Conservation (phyloP, 2,797 vertebrate species). For the Micropoecilia bifurca region DNA sequence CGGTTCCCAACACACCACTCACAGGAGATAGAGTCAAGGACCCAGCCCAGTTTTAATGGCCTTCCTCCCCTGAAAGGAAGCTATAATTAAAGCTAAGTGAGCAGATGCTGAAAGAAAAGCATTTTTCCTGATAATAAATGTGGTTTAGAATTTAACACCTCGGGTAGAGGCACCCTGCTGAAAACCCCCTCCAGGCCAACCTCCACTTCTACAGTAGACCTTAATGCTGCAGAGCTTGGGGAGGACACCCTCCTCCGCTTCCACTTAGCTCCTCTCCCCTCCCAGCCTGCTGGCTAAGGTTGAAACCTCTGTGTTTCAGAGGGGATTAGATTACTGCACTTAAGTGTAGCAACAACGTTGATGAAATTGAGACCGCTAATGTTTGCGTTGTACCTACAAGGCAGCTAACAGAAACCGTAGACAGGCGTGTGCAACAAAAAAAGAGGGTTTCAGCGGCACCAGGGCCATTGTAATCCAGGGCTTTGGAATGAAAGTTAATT, state of each 20-base stretch:
- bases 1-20: constrained; percentile 30
- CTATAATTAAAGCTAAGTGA: constrained; percentile 85
- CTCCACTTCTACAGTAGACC: constrained; percentile 70
- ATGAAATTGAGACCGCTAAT: constrained; percentile 80
- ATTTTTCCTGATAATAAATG: constrained; percentile 79
- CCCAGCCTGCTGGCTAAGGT: constrained; percentile 74
- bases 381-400: constrained; percentile 84
- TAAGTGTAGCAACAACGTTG: constrained; percentile 83
- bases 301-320: constrained; percentile 79
- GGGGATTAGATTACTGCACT: constrained; percentile 81
- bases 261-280: constrained; percentile 58
- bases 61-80: constrained; percentile 68
- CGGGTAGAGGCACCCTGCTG: constrained; percentile 79
- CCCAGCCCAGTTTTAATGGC: constrained; percentile 71
- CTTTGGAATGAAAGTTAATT: constrained; percentile 36
- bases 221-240: constrained; percentile 70
- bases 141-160: constrained; percentile 85
- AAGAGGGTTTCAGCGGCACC: constrained; percentile 13
- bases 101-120: constrained; percentile 84
- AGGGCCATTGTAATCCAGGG: constrained; percentile 14
- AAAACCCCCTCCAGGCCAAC: constrained; percentile 74
- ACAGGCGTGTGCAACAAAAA: constrained; percentile 44
- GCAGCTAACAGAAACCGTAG: constrained; percentile 55
- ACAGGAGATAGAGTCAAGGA: constrained; percentile 53
- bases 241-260: constrained; percentile 68